Base-by-base conservation (phyloP, 37 sponge, comb jelly and placozoan genomes). In the Lycopodina hypogea region DNA sequence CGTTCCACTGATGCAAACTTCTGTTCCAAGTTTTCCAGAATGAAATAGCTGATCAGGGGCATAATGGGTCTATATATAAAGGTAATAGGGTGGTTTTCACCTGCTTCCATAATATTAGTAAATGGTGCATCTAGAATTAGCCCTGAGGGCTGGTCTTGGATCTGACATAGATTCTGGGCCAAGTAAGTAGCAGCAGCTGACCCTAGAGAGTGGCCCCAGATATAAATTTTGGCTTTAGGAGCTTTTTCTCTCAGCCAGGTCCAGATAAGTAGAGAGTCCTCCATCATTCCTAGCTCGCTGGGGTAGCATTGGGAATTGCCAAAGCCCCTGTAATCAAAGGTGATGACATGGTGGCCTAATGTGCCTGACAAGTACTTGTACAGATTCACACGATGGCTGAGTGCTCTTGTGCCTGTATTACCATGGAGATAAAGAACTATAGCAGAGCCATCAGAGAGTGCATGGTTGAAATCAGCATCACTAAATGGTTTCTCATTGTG, bases 201-300 rank as follows among this genome's bases (percentile, higher is more conserved):
- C 9, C 96, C 96, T 6, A 96, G 79, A 33, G 96, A 96, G 59
- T 96, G 96, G 0, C 96, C 96, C 93, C 90, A 96, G n/a, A 96
- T 30, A 45, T 81, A 84, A 8, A 96, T 42, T 30, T 71, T 51
- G 28, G 86, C 48, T 1, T 77, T 52, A 30, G 93, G 84, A 32
- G 80, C 84, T 9, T 82, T 55, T 11, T 80, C 19, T 40, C 32
- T 56, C 21, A 87, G 45, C 95, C 95, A 94, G 0, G 88, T 69
- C 89, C 86, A 88, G 36, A 88, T 80, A 39, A 87, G 63, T 26
- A 75, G 52, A 22, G 80, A 72, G 52, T 96, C 96, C 61, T 90
- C 89, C 68, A 80, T 85, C 74, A 93, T 75, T 59, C 88, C 85
- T 22, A 41, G 75, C 71, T 96, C 96, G 68, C 76, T 87, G 29